Percentiles rank a stretch among this genome's conserved stretches.
phyloP scores from a whole-genome alignment of 2,888 invertebrate genomes.

The Agrotis ipsilon region DNA sequence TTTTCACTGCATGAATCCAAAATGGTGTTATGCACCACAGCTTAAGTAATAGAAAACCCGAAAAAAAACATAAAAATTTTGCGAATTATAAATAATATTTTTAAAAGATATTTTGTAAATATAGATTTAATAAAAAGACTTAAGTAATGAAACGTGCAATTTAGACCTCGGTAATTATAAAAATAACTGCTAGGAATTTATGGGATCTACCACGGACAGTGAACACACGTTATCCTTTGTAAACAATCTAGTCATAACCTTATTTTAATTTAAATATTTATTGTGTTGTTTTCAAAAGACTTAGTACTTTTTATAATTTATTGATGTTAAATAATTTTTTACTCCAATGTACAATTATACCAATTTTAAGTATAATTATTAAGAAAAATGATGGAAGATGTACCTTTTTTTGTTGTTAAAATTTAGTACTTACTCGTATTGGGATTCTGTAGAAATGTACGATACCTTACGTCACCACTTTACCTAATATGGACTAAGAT shows the following conservation, averaged over 20 bases:
- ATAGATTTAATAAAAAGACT: slow-evolving; percentile 77
- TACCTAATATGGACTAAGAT: slow-evolving; percentile 50
- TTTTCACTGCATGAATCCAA: slow-evolving; percentile 75
- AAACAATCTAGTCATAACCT: slow-evolving; percentile 80
- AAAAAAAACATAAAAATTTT: slow-evolving; percentile 74
- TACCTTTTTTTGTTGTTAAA: slow-evolving; percentile 38
- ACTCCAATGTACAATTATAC: slow-evolving; percentile 39
- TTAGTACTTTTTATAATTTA: slow-evolving; percentile 46
- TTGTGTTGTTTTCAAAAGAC: slow-evolving; percentile 44
- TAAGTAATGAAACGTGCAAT: slow-evolving; percentile 86
- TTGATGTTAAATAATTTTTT: slow-evolving; percentile 56
- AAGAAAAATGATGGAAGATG: slow-evolving; percentile 4
- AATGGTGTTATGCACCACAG: slow-evolving; percentile 72
- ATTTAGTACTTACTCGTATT: slow-evolving; percentile 15
- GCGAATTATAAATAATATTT: slow-evolving; percentile 87
- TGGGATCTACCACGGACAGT: slow-evolving; percentile 58
- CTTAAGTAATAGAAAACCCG: slow-evolving; percentile 73
- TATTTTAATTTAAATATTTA: slow-evolving; percentile 56
- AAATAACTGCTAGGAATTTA: slow-evolving; percentile 83
- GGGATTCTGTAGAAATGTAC: slow-evolving; percentile 35
- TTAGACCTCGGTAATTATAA: slow-evolving; percentile 83
- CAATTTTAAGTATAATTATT: slow-evolving; percentile 43
- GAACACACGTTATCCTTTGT: slow-evolving; percentile 73
- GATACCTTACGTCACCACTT: slow-evolving; percentile 63
- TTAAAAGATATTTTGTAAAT: slow-evolving; percentile 90